Conservation (phyloP, 2,113 vertebrate genomes). For the Cichladusa arquata region DNA sequence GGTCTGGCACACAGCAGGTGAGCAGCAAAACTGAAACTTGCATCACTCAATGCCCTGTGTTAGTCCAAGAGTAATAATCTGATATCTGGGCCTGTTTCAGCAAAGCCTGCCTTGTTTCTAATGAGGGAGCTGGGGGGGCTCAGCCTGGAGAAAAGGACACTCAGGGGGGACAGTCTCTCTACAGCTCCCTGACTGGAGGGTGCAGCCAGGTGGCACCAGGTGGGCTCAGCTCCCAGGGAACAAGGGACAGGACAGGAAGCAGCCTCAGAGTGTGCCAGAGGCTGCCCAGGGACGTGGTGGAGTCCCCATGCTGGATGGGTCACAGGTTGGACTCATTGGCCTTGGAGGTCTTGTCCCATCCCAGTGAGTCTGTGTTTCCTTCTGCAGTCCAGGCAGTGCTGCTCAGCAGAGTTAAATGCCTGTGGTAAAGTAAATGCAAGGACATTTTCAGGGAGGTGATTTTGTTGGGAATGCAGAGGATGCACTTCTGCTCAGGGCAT, state of each 20-base stretch:
- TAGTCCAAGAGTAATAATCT: background rate
- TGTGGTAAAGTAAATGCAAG: fast-evolving
- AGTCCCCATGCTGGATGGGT: background rate
- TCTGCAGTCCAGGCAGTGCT: background rate
- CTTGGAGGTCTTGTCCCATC: background rate
- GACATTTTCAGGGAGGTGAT: background rate
- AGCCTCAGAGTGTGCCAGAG: background rate
- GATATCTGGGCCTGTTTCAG: background rate
- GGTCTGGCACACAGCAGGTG: background rate
- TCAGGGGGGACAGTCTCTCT: background rate
- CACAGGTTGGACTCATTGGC: fast-evolving
- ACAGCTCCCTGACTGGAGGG: background rate
- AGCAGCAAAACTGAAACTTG: background rate
- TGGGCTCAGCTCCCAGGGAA: background rate
- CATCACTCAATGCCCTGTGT: fast-evolving
- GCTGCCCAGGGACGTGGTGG: background rate
- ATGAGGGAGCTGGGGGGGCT: background rate
- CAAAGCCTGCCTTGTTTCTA: background rate
- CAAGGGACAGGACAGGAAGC: background rate
- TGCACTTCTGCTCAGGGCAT: background rate
- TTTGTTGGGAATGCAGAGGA: background rate
- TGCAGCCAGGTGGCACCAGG: background rate
- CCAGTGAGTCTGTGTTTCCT: background rate
- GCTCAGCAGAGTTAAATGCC: background rate
- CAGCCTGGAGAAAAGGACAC: background rate